phyloP scores from a whole-genome alignment of 2,888 invertebrate species.

The Germaria angustata region DNA sequence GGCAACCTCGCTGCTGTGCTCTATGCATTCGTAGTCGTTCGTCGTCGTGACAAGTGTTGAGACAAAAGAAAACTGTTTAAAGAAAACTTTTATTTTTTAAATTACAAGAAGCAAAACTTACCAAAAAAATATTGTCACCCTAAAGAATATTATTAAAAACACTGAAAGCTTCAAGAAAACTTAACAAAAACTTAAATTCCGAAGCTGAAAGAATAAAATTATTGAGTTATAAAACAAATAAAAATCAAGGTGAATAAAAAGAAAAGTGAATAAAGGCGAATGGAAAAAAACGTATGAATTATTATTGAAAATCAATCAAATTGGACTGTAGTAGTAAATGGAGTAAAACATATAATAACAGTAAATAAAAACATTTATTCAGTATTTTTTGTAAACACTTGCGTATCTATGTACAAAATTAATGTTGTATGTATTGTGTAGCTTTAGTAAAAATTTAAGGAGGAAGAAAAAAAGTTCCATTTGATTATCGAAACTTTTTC shows the following conservation, averaged over 20 bases:
- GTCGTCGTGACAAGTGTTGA: constrained; percentile 60
- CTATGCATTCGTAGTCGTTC: constrained; percentile 57
- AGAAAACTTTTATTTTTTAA: constrained; percentile 37
- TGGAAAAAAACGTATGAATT: background rate
- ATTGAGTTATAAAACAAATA: constrained; percentile 55
- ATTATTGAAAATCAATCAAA: constrained; percentile 62
- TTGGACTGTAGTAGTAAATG: constrained; percentile 5
- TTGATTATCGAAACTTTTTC: constrained; percentile 3
- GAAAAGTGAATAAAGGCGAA: background rate
- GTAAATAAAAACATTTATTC: background rate
- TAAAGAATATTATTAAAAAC: background rate
- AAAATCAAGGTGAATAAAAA: constrained; percentile 62
- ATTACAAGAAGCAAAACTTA: constrained; percentile 16
- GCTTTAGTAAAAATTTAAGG: too few relatives aligned
- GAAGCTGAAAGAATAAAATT: background rate
- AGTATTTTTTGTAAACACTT: background rate
- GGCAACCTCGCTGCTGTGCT: background rate
- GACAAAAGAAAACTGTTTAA: constrained; percentile 22
- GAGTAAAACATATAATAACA: background rate
- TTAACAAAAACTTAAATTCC: background rate
- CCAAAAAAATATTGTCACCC: constrained; percentile 5
- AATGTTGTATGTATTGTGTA: background rate
- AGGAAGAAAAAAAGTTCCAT: background rate
- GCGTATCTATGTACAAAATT: background rate
- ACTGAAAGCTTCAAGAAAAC: background rate